Percentiles rank a stretch among this genome's conserved stretches.
Evolutionary conservation across 2,888 invertebrate species (phyloP).

Genomic region (Mesodorylaimus sp.): DNA sequence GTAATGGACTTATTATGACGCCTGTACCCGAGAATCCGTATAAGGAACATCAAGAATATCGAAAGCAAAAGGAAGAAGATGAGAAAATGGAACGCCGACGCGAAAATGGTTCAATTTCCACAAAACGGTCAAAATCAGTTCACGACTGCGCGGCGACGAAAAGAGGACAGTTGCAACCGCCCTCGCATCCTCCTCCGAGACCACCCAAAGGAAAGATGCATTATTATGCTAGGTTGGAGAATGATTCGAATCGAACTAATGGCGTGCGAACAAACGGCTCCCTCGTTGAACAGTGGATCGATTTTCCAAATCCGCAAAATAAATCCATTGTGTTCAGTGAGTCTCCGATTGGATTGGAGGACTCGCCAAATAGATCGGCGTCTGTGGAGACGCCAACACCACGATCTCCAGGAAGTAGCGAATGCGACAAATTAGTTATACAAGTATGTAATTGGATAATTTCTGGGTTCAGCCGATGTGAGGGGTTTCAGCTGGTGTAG

Average conservation of each 20-base stretch:
- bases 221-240: too few relatives aligned
- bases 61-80: not conserved
- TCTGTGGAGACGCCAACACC: not conserved
- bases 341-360: too few relatives aligned
- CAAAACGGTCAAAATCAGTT: not conserved
- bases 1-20: too few relatives aligned
- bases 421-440: slow-evolving; percentile 6
- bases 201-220: not conserved
- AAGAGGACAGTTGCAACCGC: too few relatives aligned
- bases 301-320: not conserved
- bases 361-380: too few relatives aligned
- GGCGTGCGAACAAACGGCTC: not conserved
- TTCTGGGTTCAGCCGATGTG: not conserved
- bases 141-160: too few relatives aligned
- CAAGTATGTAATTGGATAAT: not conserved
- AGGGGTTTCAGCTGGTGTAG: not conserved
- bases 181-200: not conserved
- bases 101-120: too few relatives aligned
- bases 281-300: slow-evolving; percentile 1
- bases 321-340: not conserved
- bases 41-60: not conserved
- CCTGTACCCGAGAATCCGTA: not conserved
- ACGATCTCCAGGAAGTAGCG: slow-evolving; percentile 1
- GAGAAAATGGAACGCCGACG: too few relatives aligned
- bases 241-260: too few relatives aligned